Evolutionary conservation across 2,888 invertebrate species (phyloP), one percentile per base, ranked within the genome.

Genomic region (Folsomia manolachei): DNA sequence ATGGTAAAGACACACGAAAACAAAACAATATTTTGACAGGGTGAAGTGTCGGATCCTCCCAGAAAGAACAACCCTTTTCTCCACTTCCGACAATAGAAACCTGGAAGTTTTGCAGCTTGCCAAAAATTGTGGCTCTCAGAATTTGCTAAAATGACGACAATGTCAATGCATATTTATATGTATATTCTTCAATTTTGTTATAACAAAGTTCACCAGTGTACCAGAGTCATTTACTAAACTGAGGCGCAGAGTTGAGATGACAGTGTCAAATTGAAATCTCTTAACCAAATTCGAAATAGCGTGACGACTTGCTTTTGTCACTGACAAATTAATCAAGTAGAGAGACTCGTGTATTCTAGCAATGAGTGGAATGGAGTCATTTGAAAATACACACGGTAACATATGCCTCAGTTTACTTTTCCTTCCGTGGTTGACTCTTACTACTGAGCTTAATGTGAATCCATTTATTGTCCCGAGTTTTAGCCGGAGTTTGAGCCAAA

Each of bases 321-420:
- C 25, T 63, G 63, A 63, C 63, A 63, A 63, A 63, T 63, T 63
- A 63, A 63, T 63, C 63, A 63, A 26, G 26, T 18, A n/a, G n/a
- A n/a, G n/a, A n/a, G n/a, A n/a, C 11, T 56, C 56, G 56, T 18
- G 56, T 19, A 19, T 21, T 56, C 4, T 4, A 14, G 56, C 56
- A 56, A 56, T 56, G n/a, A n/a, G n/a, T n/a, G n/a, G n/a, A n/a
- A n/a, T n/a, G n/a, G n/a, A n/a, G n/a, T n/a, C n/a, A n/a, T n/a
- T n/a, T n/a, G n/a, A n/a, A n/a, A n/a, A n/a, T n/a, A n/a, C n/a
- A 56, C n/a, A 56, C 21, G 56, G 18, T 7, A 14, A 7, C 56
- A 56, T 14, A 4, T 56, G 4, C 19, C 18, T 7, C 19, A 56
- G 4, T 56, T 18, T 7, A n/a, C 21, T 19, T 56, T 56, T 56